phyloP scores from a whole-genome alignment of 1,140 invertebrate genomes.

The Anadara kagoshimensis region DNA sequence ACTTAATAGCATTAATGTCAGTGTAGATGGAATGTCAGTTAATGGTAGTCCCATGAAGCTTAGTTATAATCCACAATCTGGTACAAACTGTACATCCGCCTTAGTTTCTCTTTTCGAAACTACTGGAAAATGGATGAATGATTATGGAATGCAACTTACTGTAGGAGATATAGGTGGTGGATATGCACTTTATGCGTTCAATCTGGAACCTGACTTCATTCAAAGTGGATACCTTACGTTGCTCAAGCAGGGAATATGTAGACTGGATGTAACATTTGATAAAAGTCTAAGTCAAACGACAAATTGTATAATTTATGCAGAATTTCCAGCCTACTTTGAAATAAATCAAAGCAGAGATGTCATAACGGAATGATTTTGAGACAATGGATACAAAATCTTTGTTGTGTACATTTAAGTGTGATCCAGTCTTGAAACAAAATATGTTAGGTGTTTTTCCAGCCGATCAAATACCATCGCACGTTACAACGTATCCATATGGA shows the following conservation, averaged over 20 bases:
- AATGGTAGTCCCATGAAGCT: slow-evolving; percentile 2
- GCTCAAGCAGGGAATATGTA: slow-evolving; percentile 27
- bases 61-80: not conserved
- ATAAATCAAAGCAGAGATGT: not conserved
- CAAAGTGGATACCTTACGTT: slow-evolving; percentile 11
- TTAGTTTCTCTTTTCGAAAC: not conserved
- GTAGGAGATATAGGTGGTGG: slow-evolving; percentile 22
- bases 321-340: slow-evolving; percentile 10
- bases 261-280: slow-evolving; percentile 23
- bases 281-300: not conserved
- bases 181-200: slow-evolving; percentile 32
- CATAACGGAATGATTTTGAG: not conserved
- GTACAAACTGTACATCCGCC: not conserved
- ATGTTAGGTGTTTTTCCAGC: not conserved
- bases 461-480: not conserved
- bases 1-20: slow-evolving; percentile 13
- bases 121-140: not conserved
- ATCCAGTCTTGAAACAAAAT: not conserved
- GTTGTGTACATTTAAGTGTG: not conserved
- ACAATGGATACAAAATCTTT: slow-evolving; percentile 1
- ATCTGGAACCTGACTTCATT: slow-evolving; percentile 20
- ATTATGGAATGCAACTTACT: not conserved
- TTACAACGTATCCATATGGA: not conserved
- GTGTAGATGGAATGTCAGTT: slow-evolving; percentile 23
- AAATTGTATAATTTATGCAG: not conserved